These are phyloP conservation scores for Passer montanus DNA, from an alignment of 2,113 vertebrate species.

Conservation along the genomic window DNA sequence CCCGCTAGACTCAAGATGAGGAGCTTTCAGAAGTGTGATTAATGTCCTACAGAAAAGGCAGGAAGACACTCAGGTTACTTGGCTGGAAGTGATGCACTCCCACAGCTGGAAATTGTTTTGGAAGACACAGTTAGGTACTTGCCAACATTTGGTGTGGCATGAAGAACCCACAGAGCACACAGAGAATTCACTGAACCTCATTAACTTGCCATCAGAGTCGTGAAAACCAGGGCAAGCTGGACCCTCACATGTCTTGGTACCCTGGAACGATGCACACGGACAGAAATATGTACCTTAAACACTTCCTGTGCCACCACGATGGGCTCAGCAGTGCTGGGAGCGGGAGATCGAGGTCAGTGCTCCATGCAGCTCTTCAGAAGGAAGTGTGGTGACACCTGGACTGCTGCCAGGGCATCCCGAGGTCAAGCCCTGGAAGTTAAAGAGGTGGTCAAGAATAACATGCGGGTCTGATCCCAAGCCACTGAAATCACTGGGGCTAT, in stretches of 20 bases:
- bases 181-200: background rate
- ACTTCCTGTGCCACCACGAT: background rate
- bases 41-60: background rate
- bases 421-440: background rate
- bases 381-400: background rate
- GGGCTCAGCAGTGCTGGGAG: background rate
- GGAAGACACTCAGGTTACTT: background rate
- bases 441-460: background rate
- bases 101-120: background rate
- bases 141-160: background rate
- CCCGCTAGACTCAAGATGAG: background rate
- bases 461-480: background rate
- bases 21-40: background rate
- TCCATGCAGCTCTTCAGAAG: background rate
- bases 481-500: background rate
- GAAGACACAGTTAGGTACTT: background rate
- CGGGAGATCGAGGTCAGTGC: background rate
- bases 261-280: rapidly evolving
- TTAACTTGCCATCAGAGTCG: background rate
- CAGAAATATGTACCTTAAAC: background rate
- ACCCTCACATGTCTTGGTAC: background rate
- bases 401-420: background rate
- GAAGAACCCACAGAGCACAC: background rate
- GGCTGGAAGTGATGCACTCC: background rate
- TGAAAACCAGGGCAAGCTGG: background rate